A percentile compares a stretch with the other conserved stretches of the same genome.
Conservation (phyloP, 2,113 vertebrate genomes). For the Periophthalmodon schlosseri region DNA sequence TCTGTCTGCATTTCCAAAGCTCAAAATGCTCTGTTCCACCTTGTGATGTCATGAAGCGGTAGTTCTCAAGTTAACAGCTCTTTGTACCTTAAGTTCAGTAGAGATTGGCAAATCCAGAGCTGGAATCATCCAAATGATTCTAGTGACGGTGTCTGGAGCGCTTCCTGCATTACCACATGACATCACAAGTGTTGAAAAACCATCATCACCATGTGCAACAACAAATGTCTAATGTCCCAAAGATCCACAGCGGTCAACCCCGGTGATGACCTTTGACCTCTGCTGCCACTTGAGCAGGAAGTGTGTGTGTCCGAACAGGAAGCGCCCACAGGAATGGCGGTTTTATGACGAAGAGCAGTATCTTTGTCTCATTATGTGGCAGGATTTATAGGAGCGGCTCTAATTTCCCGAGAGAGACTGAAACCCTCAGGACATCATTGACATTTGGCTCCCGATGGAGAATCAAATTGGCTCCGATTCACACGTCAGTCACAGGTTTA, state of each 20-base stretch:
- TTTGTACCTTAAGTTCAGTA: no score
- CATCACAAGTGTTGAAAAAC: no score
- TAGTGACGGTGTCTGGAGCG: no score
- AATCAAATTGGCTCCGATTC: slow-evolving; percentile 33
- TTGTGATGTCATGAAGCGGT: no score
- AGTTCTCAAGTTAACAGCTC: no score
- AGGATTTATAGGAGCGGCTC: slow-evolving; percentile 57
- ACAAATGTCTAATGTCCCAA: slow-evolving; percentile 11
- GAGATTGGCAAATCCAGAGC: no score
- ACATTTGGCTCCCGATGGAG: slow-evolving; percentile 52
- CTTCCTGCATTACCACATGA: no score
- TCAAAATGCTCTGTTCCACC: no score
- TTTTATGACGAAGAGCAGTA: slow-evolving; percentile 52
- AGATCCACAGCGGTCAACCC: slow-evolving; percentile 65
- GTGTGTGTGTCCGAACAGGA: slow-evolving; percentile 52
- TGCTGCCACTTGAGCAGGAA: slow-evolving; percentile 30
- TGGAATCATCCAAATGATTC: no score
- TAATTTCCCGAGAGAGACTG: slow-evolving; percentile 54
- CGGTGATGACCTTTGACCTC: slow-evolving; percentile 52
- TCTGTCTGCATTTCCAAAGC: no score
- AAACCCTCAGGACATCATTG: slow-evolving; percentile 48
- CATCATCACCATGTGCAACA: slow-evolving; percentile 10
- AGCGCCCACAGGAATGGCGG: slow-evolving; percentile 48
- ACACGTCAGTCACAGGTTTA: slow-evolving; percentile 1
- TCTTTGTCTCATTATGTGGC: slow-evolving; percentile 62